Evolutionary conservation across 1,140 invertebrate genomes (phyloP).

Genomic region (Scaptomyza montana): DNA sequence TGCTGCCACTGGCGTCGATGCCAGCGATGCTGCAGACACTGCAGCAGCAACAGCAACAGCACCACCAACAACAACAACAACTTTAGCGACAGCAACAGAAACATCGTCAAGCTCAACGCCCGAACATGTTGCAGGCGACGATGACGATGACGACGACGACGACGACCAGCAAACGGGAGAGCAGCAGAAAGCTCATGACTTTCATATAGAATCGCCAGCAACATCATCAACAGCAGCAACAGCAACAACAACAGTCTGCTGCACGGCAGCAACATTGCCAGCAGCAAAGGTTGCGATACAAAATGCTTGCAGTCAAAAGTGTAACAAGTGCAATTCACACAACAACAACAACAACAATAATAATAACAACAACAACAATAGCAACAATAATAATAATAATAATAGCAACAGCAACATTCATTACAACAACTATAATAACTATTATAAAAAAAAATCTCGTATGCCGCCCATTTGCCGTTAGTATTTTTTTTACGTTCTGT

Average conservation of each 20-base stretch:
- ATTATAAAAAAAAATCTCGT: conserved; percentile 83
- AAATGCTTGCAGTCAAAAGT: conserved; percentile 67
- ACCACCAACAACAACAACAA: conserved; percentile 33
- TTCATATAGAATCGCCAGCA: conserved; percentile 33
- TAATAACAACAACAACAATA: conserved; percentile 57
- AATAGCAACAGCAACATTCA: conserved; percentile 79
- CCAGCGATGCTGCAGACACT: conserved; percentile 7
- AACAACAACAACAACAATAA: conserved; percentile 53
- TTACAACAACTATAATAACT: conserved; percentile 83
- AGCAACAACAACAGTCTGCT: conserved; percentile 25
- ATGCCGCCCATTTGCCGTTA: conserved; percentile 84
- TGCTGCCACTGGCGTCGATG: conserved; percentile 1
- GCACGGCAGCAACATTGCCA: conserved; percentile 44
- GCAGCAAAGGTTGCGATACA: conserved; percentile 22
- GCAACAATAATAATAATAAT: conserved; percentile 46
- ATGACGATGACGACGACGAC: too few relatives aligned
- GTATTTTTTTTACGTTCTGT: conserved; percentile 68
- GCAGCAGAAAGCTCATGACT: conserved; percentile 18
- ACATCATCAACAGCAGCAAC: conserved; percentile 27
- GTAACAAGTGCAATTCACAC: conserved; percentile 76
- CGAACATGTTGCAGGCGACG: conserved; percentile 4
- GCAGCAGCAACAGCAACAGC: conserved; percentile 13
- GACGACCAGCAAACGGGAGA: conserved; percentile 6
- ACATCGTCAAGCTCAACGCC: conserved; percentile 27
- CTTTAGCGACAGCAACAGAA: conserved; percentile 28